A percentile compares a stretch with the other conserved stretches of the same genome.
Evolutionary conservation across 2,797 vertebrate species (phyloP).

Genomic region (Liasis olivaceus): DNA sequence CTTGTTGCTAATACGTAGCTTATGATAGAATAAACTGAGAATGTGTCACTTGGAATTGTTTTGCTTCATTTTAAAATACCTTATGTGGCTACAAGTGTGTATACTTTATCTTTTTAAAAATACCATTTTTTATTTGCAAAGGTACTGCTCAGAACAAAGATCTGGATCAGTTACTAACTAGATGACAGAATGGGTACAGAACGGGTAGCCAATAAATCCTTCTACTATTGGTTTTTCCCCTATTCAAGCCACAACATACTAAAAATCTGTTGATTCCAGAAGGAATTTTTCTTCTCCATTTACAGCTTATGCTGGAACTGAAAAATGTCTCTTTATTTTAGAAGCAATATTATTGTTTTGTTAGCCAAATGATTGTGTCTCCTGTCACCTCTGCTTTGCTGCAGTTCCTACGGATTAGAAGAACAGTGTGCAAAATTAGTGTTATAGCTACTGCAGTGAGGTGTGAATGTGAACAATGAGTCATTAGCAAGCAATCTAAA

Average conservation of each 20-base stretch:
- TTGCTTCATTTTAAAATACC: not conserved
- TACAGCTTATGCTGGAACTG: not conserved
- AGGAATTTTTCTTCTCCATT: not conserved
- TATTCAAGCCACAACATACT: not conserved
- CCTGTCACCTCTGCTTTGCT: too few relatives aligned
- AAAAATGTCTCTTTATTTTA: not conserved
- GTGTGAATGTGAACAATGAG: not conserved
- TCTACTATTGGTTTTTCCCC: not conserved
- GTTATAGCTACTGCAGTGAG: not conserved
- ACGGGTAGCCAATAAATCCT: not conserved
- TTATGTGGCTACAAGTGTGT: not conserved
- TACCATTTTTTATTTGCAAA: not conserved
- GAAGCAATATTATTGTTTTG: not conserved
- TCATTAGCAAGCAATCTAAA: not conserved
- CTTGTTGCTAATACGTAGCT: too few relatives aligned
- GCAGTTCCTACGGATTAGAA: not conserved
- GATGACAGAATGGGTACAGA: not conserved
- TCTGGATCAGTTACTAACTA: not conserved
- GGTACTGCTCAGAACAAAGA: not conserved
- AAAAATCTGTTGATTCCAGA: not conserved
- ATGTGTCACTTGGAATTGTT: too few relatives aligned
- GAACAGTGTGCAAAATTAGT: not conserved
- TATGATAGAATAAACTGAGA: too few relatives aligned
- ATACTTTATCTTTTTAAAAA: not conserved
- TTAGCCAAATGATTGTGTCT: not conserved